Evolutionary conservation across 1,140 invertebrate genomes (phyloP), one percentile per base, ranked within the genome.

Genomic region (Pararge aegeria): DNA sequence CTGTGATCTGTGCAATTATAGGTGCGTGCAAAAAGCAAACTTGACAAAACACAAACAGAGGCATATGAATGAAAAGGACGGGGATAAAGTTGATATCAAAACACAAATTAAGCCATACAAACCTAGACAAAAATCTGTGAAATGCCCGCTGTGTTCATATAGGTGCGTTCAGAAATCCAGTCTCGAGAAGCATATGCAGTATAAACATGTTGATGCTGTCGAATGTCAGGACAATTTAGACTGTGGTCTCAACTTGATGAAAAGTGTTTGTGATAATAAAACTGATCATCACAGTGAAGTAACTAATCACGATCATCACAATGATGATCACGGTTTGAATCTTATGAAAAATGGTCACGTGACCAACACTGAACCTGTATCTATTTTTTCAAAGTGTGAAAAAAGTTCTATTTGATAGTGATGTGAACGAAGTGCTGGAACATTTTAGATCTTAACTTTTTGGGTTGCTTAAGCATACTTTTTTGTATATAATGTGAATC

Each of bases 1-100:
- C 12, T 94, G 94, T 65, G 92, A 94, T 55, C 81, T 91, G 42
- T 94, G 93, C 55, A 92, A 71, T 62, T 91, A 90, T 54, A 71
- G 82, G 5, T 90, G 90, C 40, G 90, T 91, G 0, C 90, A 91
- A 55, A 90, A 91, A 53, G 90, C 90, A 0, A 91, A 91, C 54
- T 51, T 91, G 13, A 90, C 83, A 0, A 91, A 91, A 57, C 90
- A 91, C 59, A 90, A 90, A 38, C 87, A 87, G 38, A 74, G 88
- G 27, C 90, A 91, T 71, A 55, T 86, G 16, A 84, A 84, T 49
- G 88, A 91, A n/a, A 90, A 84, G 16, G 80, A 80, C 1, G 79
- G 81, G 15, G 83, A 87, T 0, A 89, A 85, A 46, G 49, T 78
- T 2, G 81, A 87, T 13, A 55, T 73, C 5, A 83, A 80, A 54